These are phyloP conservation scores for Engystomops pustulosus DNA, from an alignment of 2,113 vertebrate genomes.

Conservation along the genomic window DNA sequence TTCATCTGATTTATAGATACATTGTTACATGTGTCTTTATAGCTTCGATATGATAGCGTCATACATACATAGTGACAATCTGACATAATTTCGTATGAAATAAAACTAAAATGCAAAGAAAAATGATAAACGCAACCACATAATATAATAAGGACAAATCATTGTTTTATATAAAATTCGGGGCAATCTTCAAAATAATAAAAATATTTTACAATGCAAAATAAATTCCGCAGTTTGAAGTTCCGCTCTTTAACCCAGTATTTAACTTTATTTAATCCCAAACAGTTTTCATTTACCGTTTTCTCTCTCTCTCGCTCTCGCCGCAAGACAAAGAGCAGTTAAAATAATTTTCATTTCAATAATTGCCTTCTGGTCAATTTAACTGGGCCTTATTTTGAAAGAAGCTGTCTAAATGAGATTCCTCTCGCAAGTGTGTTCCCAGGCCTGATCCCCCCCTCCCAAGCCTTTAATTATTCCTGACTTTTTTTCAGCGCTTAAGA, in stretches of 20 bases:
- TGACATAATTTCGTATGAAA: not conserved
- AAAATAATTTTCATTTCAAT: slow-evolving; percentile 98
- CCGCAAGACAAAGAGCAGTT: slow-evolving; percentile 89
- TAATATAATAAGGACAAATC: not conserved
- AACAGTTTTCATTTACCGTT: slow-evolving; percentile 79
- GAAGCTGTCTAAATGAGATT: slow-evolving; percentile 92
- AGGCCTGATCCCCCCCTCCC: slow-evolving; percentile 86
- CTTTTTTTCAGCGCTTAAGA: slow-evolving; percentile 84
- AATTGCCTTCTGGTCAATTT: slow-evolving; percentile 99
- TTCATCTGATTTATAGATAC: not conserved
- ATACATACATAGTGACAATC: not conserved
- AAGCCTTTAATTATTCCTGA: slow-evolving; percentile 98
- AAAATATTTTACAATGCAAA: not conserved
- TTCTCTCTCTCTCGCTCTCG: slow-evolving; percentile 69
- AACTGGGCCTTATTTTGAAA: slow-evolving; percentile 91
- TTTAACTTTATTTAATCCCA: slow-evolving; percentile 71
- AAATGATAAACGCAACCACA: not conserved
- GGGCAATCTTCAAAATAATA: not conserved
- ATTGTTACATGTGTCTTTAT: not conserved
- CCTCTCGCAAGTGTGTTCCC: slow-evolving; percentile 93
- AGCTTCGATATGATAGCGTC: not conserved
- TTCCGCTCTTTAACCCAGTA: slow-evolving; percentile 49
- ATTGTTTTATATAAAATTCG: not conserved
- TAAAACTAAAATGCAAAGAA: not conserved
- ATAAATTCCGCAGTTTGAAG: not conserved